These are phyloP conservation scores for Phorcus lineatus DNA, from an alignment of 2,888 invertebrate species.

Conservation along the genomic window DNA sequence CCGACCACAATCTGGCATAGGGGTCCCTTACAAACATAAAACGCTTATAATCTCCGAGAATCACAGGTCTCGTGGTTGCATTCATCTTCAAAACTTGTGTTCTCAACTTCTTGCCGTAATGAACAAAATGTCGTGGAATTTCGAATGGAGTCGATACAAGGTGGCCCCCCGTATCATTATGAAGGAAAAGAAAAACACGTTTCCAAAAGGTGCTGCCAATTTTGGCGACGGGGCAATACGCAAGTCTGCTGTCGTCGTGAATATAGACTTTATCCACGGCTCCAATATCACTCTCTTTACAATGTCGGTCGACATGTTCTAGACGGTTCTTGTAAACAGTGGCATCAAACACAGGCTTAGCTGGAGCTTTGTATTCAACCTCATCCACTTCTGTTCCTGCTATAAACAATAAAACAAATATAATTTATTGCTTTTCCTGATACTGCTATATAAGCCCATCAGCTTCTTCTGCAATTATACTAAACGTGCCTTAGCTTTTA, in stretches of 20 bases:
- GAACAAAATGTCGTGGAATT: constrained; percentile 42
- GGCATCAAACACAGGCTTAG: too few relatives aligned
- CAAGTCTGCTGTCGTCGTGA: constrained; percentile 30
- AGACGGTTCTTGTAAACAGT: not conserved
- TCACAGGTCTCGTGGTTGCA: not conserved
- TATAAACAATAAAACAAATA: too few relatives aligned
- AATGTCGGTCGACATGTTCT: not conserved
- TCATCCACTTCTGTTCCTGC: too few relatives aligned
- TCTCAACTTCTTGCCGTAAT: constrained; percentile 31
- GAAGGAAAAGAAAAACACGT: constrained; percentile 47
- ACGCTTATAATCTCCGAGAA: constrained; percentile 34
- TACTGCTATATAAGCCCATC: too few relatives aligned
- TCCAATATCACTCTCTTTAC: not conserved
- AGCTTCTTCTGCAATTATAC: too few relatives aligned
- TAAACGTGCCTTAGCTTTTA: too few relatives aligned
- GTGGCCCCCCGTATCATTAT: constrained; percentile 38
- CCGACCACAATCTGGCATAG: constrained; percentile 55
- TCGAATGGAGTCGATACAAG: constrained; percentile 37
- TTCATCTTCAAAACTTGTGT: constrained; percentile 19
- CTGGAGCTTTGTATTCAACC: too few relatives aligned
- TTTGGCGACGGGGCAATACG: constrained; percentile 57
- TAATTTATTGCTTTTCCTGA: too few relatives aligned
- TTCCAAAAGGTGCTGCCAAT: constrained; percentile 59
- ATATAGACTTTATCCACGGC: constrained; percentile 14
- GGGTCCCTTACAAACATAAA: constrained; percentile 55